Evolutionary conservation across 2,797 vertebrate genomes (phyloP), one percentile per base, ranked within the genome.

Genomic region (Schizopygopsis pylzovi): DNA sequence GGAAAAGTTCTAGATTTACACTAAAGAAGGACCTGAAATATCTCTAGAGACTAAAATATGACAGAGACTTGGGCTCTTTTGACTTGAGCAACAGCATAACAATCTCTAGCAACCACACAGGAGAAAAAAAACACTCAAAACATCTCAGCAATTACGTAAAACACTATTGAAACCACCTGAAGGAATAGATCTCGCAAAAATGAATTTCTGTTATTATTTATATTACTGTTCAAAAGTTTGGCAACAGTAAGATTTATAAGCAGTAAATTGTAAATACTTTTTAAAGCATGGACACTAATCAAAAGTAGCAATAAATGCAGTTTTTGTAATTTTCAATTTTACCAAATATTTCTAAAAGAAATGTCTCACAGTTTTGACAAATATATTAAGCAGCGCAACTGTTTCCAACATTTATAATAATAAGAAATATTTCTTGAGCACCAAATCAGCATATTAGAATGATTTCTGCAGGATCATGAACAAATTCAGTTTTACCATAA

Each of bases 31-130:
- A n/a, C 22, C 52, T 22, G 54, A 77, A 56, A 20, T 1, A 77
- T 39, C 75, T 39, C 28, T 56, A 56, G 33, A 56, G 6, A 77
- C 37, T 1, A 56, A 52, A 39, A 37, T 54, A 13, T 56, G 11
- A 77, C 56, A 39, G 49, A 77, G 16, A 77, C n/a, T 28, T 28
- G n/a, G 43, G 43, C 71, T 47, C 71, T 72, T 72, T 47, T 72
- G 5, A 72, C 13, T 67, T 67, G 28, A 67, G 28, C 6, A 6
- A 67, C 28, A 67, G 3, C 25, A 63, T 25, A 61, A 25, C 56
- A 61, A 63, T 63, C 12, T 1, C 61, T 22, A 63, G 12, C 61
- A 28, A 65, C 13, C 61, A 65, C 12, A 28, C 13, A 16, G 59
- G 2, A 25, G 1, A 41, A 41, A 7, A 41, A 41, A 61, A 25